A percentile compares a stretch with the other conserved stretches of the same genome.
Evolutionary conservation across 2,888 invertebrate species (phyloP).

Genomic region (Hydrotaea diabolus): DNA sequence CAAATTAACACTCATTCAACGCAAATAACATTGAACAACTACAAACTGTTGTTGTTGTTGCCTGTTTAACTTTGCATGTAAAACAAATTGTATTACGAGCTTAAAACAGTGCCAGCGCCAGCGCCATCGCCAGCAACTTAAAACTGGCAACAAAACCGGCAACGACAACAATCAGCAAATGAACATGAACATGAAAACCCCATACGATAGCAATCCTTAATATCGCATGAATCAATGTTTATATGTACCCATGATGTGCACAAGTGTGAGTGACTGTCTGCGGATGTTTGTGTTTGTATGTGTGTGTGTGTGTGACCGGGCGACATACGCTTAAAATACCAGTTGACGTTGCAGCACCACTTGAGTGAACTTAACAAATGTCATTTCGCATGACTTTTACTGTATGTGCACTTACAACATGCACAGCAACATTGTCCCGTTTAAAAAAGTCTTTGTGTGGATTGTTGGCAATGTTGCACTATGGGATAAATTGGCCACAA

Average conservation of each 20-base stretch:
- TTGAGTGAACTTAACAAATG: constrained; percentile 66
- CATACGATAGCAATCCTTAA: constrained; percentile 1
- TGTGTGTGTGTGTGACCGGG: constrained; percentile 15
- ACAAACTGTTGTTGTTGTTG: constrained; percentile 34
- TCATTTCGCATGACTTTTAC: constrained; percentile 65
- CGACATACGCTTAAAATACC: constrained; percentile 53
- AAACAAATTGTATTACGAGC: constrained; percentile 67
- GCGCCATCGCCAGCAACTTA: neutral
- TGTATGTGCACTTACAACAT: constrained; percentile 57
- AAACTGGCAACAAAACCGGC: neutral
- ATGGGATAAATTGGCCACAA: neutral
- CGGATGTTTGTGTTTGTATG: neutral
- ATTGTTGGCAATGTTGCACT: neutral
- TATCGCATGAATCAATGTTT: neutral
- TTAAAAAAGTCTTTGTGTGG: constrained; percentile 15
- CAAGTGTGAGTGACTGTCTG: too few relatives aligned
- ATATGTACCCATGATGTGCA: neutral
- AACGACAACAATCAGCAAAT: constrained; percentile 44
- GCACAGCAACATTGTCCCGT: constrained; percentile 34
- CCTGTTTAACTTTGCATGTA: constrained; percentile 66
- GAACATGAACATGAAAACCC: constrained; percentile 15
- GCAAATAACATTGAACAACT: constrained; percentile 23
- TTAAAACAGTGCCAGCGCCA: constrained; percentile 47
- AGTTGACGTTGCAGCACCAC: constrained; percentile 61
- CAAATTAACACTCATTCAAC: constrained; percentile 11